phyloP scores from a whole-genome alignment of 1,140 invertebrate species.

The Drosophila nasuta region DNA sequence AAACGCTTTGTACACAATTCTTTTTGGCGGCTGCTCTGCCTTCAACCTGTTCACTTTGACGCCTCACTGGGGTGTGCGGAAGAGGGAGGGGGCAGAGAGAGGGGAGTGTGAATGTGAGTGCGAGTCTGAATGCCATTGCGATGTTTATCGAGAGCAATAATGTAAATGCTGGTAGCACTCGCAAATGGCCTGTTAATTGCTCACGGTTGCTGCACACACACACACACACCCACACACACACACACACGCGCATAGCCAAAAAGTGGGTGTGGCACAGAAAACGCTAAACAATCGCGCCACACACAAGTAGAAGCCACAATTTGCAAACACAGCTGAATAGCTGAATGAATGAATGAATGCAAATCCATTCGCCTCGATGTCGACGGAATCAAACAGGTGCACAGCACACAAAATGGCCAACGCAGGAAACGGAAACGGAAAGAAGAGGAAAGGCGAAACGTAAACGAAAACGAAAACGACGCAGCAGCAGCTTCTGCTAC shows the following conservation, averaged over 20 bases:
- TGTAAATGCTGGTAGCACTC: slow-evolving; percentile 50
- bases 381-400: too few species aligned
- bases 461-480: too few species aligned
- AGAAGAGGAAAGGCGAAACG: too few species aligned
- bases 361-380: neutral
- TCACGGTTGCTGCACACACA: slow-evolving; percentile 25
- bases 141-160: slow-evolving; percentile 59
- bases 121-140: slow-evolving; percentile 9
- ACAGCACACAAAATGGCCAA: too few species aligned
- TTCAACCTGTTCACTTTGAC: slow-evolving; percentile 6
- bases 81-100: neutral
- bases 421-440: too few species aligned
- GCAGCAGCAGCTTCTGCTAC: neutral
- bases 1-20: slow-evolving; percentile 34
- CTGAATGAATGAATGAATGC: neutral
- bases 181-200: slow-evolving; percentile 69
- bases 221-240: neutral
- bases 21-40: slow-evolving; percentile 21
- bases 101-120: neutral
- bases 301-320: neutral
- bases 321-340: too few species aligned
- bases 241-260: neutral
- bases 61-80: neutral
- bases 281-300: slow-evolving; percentile 18
- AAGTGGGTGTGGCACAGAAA: slow-evolving; percentile 30